Evolutionary conservation across 2,113 vertebrate species (phyloP).

Genomic region (Solea senegalensis): DNA sequence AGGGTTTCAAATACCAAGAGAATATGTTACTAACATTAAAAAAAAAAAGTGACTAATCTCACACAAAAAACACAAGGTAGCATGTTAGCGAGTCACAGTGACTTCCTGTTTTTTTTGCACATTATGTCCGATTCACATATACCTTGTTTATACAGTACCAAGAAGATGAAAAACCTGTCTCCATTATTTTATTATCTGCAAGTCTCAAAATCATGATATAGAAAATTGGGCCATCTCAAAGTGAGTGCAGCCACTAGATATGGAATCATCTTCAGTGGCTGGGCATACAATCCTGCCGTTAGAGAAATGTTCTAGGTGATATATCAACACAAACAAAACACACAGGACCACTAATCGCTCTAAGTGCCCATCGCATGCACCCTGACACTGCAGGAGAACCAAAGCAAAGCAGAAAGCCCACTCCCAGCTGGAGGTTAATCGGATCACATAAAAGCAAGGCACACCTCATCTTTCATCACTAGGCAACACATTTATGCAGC

Average conservation of each 20-base stretch:
- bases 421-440: conserved; percentile 72
- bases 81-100: too few relatives aligned
- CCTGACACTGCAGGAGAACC: conserved; percentile 61
- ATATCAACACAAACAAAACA: conserved; percentile 66
- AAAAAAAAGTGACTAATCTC: too few relatives aligned
- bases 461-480: conserved; percentile 78
- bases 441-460: conserved; percentile 72
- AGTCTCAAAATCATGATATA: conserved; percentile 9
- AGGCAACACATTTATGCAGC: conserved; percentile 74
- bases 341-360: conserved; percentile 68
- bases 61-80: too few relatives aligned
- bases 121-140: not conserved
- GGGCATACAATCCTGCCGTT: conserved; percentile 51
- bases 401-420: conserved; percentile 33
- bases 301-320: conserved; percentile 52
- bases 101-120: too few relatives aligned
- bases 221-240: conserved; percentile 24
- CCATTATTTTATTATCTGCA: not conserved
- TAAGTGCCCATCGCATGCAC: conserved; percentile 65
- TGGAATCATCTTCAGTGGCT: conserved; percentile 28
- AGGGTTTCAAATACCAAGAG: too few relatives aligned
- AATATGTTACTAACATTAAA: too few relatives aligned
- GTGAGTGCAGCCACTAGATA: conserved; percentile 36
- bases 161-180: too few relatives aligned
- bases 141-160: not conserved